Percentiles rank a stretch among this genome's conserved stretches.
Evolutionary conservation across 2,888 invertebrate species (phyloP).

Genomic region (Stegophylla sp.): DNA sequence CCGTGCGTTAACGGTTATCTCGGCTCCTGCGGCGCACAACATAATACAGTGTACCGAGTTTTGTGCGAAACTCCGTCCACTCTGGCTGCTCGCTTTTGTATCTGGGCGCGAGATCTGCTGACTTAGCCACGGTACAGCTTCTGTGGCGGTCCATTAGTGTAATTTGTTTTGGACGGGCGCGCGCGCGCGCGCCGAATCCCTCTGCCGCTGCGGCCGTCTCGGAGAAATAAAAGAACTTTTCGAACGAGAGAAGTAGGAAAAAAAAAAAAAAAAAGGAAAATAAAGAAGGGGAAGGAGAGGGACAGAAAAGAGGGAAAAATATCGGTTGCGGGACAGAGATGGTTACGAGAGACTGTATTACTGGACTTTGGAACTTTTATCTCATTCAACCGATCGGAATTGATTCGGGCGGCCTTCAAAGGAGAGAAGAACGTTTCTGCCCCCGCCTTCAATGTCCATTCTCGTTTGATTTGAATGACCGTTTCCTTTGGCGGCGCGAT

Average conservation of each 20-base stretch:
- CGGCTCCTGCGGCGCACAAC: background rate
- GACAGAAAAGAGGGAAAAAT: background rate
- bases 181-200: background rate
- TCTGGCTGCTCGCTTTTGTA: background rate
- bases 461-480: constrained; percentile 55
- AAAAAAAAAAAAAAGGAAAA: background rate
- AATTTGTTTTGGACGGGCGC: constrained; percentile 51
- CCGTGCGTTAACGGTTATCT: constrained; percentile 46
- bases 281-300: background rate
- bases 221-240: constrained; percentile 56
- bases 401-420: constrained; percentile 55
- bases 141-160: constrained; percentile 58
- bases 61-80: constrained; percentile 25
- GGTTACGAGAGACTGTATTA: constrained; percentile 45
- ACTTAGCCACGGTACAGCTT: constrained; percentile 9
- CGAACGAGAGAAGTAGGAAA: constrained; percentile 21
- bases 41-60: too few species aligned
- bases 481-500: constrained; percentile 46
- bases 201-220: background rate
- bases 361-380: constrained; percentile 58
- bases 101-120: constrained; percentile 49
- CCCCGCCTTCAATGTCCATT: constrained; percentile 33
- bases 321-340: background rate
- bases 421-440: constrained; percentile 14
- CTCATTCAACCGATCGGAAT: constrained; percentile 57